Conservation (phyloP, 2,113 vertebrate species). For the Malurus cyaneus region DNA sequence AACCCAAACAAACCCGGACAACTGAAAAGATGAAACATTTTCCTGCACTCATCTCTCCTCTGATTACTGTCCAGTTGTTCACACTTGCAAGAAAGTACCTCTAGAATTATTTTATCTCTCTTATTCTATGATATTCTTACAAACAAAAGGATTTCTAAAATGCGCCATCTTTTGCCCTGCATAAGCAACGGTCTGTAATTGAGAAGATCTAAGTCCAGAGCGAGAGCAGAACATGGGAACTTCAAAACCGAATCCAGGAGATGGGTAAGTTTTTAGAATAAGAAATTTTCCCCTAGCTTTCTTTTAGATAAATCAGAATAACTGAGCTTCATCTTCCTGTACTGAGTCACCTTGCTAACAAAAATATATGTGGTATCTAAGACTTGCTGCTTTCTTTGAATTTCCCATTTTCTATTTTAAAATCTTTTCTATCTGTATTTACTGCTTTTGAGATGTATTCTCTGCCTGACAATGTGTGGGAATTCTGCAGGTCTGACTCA, state of each 20-base stretch:
- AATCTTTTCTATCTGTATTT: not conserved
- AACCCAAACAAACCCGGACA: not conserved
- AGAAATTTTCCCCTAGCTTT: not conserved
- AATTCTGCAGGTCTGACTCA: constrained; percentile 1
- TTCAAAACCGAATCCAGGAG: not conserved
- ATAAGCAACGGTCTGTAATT: fast-evolving
- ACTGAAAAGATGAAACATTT: not conserved
- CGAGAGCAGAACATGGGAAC: not conserved
- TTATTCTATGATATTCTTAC: not conserved
- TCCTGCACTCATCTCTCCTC: not conserved
- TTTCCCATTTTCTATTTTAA: constrained; percentile 9
- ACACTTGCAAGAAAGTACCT: not conserved
- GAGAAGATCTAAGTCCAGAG: fast-evolving
- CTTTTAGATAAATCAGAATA: not conserved
- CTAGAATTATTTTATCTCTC: not conserved
- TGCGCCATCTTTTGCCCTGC: not conserved
- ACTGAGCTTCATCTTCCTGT: not conserved
- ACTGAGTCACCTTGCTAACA: not conserved
- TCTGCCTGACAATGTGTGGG: not conserved
- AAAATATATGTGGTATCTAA: not conserved
- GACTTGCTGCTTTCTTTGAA: not conserved
- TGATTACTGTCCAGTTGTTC: not conserved
- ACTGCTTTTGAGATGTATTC: not conserved
- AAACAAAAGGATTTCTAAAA: not conserved
- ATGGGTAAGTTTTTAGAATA: not conserved